These are phyloP conservation scores for Orussus abietinus DNA, from an alignment of 1,140 invertebrate species.

Conservation along the genomic window DNA sequence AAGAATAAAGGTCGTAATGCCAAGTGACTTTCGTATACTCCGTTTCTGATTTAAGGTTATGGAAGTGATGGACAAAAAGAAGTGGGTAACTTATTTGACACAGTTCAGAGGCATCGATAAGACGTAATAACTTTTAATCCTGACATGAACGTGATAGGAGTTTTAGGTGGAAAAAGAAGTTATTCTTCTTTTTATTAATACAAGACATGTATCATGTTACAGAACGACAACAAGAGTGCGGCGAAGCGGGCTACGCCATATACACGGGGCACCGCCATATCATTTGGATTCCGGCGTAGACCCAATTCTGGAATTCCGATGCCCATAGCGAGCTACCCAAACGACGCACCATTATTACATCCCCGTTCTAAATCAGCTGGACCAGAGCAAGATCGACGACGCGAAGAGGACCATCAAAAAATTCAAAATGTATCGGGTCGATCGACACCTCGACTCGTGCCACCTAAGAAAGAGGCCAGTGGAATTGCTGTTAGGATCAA, in stretches of 20 bases:
- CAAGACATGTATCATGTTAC: too few species aligned
- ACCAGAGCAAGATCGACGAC: slow-evolving; percentile 39
- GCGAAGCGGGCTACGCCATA: slow-evolving; percentile 55
- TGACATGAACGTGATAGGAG: too few species aligned
- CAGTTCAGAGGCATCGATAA: too few species aligned
- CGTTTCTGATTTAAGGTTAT: too few species aligned
- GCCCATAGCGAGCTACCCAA: slow-evolving; percentile 33
- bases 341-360: slow-evolving; percentile 29
- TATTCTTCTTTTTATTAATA: too few species aligned
- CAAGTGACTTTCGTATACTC: too few species aligned
- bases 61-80: too few species aligned
- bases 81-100: too few species aligned
- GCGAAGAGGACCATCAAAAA: slow-evolving; percentile 33
- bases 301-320: slow-evolving; percentile 55
- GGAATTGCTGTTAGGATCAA: slow-evolving; percentile 46
- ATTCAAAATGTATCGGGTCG: slow-evolving; percentile 47
- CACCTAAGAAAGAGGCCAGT: slow-evolving; percentile 53
- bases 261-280: slow-evolving; percentile 63
- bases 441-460: slow-evolving; percentile 52
- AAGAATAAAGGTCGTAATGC: too few species aligned
- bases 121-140: too few species aligned
- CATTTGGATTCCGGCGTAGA: slow-evolving; percentile 65
- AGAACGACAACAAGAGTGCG: slow-evolving; percentile 52
- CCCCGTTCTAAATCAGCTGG: slow-evolving; percentile 48
- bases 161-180: too few species aligned